Conservation (phyloP, 2,797 vertebrate genomes). For the Coreius guichenoti region DNA sequence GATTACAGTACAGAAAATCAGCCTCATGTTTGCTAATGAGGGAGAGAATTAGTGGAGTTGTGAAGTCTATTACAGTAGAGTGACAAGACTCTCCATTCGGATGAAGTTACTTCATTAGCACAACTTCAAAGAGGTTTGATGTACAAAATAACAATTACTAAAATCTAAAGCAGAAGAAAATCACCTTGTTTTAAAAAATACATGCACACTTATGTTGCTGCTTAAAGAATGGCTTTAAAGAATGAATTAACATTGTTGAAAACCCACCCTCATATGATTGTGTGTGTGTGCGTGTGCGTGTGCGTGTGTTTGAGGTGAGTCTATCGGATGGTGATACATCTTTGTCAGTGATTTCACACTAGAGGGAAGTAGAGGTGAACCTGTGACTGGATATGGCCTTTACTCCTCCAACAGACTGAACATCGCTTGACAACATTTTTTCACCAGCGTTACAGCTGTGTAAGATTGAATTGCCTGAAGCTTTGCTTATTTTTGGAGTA, state of each 20-base stretch:
- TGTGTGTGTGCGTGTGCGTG: neutral
- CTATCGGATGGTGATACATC: constrained; percentile 35
- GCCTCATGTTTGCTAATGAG: constrained; percentile 49
- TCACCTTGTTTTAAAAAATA: constrained; percentile 1
- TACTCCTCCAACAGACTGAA: neutral
- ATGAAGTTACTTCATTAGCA: constrained; percentile 26
- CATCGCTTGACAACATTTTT: neutral
- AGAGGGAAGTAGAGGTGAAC: constrained; percentile 38
- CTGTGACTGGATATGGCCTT: constrained; percentile 28
- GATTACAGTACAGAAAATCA: constrained; percentile 44
- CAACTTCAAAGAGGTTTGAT: constrained; percentile 29
- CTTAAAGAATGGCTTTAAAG: constrained; percentile 1
- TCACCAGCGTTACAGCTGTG: constrained; percentile 6
- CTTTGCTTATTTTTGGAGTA: neutral
- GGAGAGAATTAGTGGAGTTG: constrained; percentile 34
- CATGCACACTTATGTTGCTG: neutral
- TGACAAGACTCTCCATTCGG: constrained; percentile 21
- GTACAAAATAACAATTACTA: constrained; percentile 30
- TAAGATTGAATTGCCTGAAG: neutral
- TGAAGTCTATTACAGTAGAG: constrained; percentile 43
- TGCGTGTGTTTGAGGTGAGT: constrained; percentile 18
- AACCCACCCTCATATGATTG: neutral
- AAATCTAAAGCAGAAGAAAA: constrained; percentile 26
- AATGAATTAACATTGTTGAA: neutral
- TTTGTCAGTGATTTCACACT: constrained; percentile 36